Base-by-base conservation (phyloP, 2,113 vertebrate species). In the Lampris incognitus region DNA sequence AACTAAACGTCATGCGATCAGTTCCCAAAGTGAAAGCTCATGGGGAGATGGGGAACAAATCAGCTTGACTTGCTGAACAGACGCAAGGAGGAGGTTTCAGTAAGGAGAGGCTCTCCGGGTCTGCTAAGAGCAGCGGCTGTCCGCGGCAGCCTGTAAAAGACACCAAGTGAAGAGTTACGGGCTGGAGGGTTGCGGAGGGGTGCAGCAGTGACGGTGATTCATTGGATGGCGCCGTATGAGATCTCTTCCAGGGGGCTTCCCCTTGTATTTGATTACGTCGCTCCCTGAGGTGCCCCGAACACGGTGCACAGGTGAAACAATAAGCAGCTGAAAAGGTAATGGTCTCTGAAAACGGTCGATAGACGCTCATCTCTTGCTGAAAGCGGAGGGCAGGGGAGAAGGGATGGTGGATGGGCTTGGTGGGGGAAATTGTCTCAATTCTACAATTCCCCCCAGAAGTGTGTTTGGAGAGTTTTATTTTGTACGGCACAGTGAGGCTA, bases 281-380 rank as follows among this genome's bases (percentile, higher is more conserved):
- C 24, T 64, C 74, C 61, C 51, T 82, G 67, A 42, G 52, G 63
- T 66, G 9, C 24, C 56, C 4, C 61, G 66, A 76, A 46, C 44
- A 46, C n/a, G 3, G 48, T 57, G 36, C 57, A 66, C 64, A 68
- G 54, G 54, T 10, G 7, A 37, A 78, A 61, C n/a, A 67, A 76
- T 76, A 73, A 75, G 42, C 36, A 66, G 66, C 73, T 76, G 50
- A 70, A 72, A 83, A 69, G 73, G 40, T 76, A 79, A 81, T 81
- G 71, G 59, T 9, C 61, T 83, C 59, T 73, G 50, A 87, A 88
- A 24, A 82, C 59, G 65, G 80, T 70, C 57, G 49, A 54, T 82
- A 81, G 81, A 82, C 70, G 77, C 37, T 10, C 24, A 49, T n/a
- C 9, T 48, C 49, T 71, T 69, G 66, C 80, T 59, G 66, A 70